Conservation (phyloP, 2,888 invertebrate species). For the Pterobdella sp. region DNA sequence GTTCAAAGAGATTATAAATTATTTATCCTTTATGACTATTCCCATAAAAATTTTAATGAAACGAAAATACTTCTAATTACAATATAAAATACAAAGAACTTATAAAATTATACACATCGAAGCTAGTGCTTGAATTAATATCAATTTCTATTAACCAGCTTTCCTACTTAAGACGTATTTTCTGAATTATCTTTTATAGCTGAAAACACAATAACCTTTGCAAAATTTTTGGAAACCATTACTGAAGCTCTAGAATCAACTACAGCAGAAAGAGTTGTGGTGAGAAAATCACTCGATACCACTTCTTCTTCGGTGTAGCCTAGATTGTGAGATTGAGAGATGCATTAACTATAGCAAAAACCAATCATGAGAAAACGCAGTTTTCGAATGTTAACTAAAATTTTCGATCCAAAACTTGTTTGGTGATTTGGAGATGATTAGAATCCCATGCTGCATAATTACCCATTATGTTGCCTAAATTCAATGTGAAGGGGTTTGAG, state of each 20-base stretch:
- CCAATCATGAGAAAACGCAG: not conserved
- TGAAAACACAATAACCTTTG: constrained; percentile 78
- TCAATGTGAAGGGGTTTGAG: no score
- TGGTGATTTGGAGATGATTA: not conserved
- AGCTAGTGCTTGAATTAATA: not conserved
- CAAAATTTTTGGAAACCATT: constrained; percentile 77
- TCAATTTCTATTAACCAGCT: not conserved
- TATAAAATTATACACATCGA: not conserved
- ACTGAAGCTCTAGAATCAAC: constrained; percentile 96
- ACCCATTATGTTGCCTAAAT: not conserved
- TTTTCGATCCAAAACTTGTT: not conserved
- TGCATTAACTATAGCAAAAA: constrained; percentile 46
- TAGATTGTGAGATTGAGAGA: constrained; percentile 61
- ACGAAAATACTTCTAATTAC: not conserved
- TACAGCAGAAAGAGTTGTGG: constrained; percentile 81
- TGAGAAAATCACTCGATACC: constrained; percentile 89
- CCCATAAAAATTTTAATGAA: not conserved
- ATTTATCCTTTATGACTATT: no score
- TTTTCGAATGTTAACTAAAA: not conserved
- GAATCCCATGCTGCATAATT: not conserved
- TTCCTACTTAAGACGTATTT: not conserved
- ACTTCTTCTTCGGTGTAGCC: constrained; percentile 93
- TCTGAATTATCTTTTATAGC: no score
- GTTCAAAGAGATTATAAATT: not conserved
- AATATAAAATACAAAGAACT: not conserved